These are phyloP conservation scores for Heteractis magnifica DNA, from an alignment of 92 coral and sea anemone genomes.

Conservation along the genomic window DNA sequence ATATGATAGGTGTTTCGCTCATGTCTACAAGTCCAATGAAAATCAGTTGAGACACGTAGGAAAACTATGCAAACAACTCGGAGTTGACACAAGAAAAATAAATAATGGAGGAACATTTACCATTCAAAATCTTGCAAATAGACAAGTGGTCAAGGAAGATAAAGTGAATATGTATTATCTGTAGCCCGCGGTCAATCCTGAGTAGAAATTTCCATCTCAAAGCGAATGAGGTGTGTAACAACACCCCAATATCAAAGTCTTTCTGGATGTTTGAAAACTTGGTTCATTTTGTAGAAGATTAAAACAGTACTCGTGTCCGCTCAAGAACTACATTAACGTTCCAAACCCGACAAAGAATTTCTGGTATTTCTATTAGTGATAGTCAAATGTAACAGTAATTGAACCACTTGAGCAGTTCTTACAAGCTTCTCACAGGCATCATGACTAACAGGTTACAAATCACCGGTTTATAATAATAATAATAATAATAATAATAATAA, in stretches of 20 bases:
- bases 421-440: not conserved
- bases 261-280: too few relatives aligned
- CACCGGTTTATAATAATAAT: too few relatives aligned
- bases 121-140: constrained; percentile 33
- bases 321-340: not conserved
- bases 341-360: not conserved
- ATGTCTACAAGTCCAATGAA: constrained; percentile 3
- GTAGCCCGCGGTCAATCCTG: not conserved
- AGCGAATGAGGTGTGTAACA: not conserved
- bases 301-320: too few relatives aligned
- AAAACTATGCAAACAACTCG: constrained; percentile 41
- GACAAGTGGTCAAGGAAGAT: constrained; percentile 32
- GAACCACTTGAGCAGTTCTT: not conserved
- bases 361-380: not conserved
- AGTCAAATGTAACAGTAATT: not conserved
- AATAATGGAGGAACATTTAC: constrained; percentile 41
- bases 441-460: not conserved
- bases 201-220: not conserved
- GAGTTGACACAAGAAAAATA: constrained; percentile 36
- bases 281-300: too few relatives aligned
- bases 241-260: too few relatives aligned
- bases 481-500: too few relatives aligned
- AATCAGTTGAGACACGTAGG: constrained; percentile 42
- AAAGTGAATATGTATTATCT: not conserved
- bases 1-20: not conserved